These are phyloP conservation scores for Danio choprae DNA, from an alignment of 2,797 vertebrate species.

Conservation along the genomic window DNA sequence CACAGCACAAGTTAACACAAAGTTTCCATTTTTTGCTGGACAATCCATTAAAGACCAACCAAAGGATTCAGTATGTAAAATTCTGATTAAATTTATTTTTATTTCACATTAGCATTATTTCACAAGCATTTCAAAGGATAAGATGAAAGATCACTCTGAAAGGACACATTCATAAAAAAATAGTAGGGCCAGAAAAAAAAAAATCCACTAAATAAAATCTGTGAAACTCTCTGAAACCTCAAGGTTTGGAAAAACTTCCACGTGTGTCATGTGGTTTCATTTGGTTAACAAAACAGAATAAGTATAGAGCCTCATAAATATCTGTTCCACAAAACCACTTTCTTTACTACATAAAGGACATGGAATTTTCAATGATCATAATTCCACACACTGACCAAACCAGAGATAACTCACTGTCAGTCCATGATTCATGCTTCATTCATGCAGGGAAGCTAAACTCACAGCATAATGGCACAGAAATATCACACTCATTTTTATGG, in stretches of 20 bases:
- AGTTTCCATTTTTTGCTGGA: too few relatives aligned
- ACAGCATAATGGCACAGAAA: neutral
- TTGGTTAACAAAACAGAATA: constrained; percentile 11
- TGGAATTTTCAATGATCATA: constrained; percentile 1
- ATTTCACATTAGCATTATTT: constrained; percentile 5
- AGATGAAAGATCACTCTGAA: neutral
- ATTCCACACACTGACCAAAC: constrained; percentile 1
- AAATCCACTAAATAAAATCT: neutral
- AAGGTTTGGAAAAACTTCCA: constrained; percentile 10
- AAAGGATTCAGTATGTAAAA: neutral
- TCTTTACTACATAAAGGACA: constrained; percentile 28
- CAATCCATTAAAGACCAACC: neutral
- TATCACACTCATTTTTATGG: neutral
- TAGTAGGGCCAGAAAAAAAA: neutral
- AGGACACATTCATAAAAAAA: constrained; percentile 1
- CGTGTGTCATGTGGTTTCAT: neutral
- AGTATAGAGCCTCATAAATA: constrained; percentile 42
- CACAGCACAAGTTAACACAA: too few relatives aligned
- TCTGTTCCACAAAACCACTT: constrained; percentile 33
- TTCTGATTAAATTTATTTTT: neutral
- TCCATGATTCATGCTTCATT: neutral
- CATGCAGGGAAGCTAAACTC: neutral
- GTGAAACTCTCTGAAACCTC: neutral
- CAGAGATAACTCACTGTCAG: constrained; percentile 2
- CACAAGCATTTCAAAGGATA: constrained; percentile 7